phyloP scores from a whole-genome alignment of 2,113 vertebrate species.

The Eurypyga helias region DNA sequence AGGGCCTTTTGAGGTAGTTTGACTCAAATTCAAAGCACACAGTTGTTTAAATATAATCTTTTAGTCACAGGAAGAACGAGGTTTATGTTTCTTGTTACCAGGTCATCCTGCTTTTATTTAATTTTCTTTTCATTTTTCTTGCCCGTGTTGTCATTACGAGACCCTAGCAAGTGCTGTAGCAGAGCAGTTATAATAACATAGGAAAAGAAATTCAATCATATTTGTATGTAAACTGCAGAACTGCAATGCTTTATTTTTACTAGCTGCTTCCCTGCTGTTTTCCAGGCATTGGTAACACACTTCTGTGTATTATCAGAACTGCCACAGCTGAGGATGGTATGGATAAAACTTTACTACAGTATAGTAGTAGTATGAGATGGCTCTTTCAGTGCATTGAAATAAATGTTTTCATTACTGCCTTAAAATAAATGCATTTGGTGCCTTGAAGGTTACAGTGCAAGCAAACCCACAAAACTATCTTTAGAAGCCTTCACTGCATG shows the following conservation, averaged over 20 bases:
- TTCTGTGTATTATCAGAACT: slow-evolving; percentile 31
- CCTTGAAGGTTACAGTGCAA: slow-evolving; percentile 21
- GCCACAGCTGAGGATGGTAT: slow-evolving; percentile 21
- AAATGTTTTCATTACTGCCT: slow-evolving; percentile 23
- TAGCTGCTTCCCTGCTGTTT: slow-evolving; percentile 34
- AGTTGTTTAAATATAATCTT: not conserved
- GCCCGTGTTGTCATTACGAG: not conserved
- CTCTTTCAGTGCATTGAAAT: slow-evolving; percentile 26
- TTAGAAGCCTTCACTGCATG: not conserved
- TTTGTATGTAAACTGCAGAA: slow-evolving; percentile 46
- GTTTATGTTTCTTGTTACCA: slow-evolving; percentile 7
- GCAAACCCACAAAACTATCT: slow-evolving; percentile 8
- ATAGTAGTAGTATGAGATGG: slow-evolving; percentile 26
- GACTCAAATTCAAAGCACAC: not conserved
- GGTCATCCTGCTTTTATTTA: slow-evolving; percentile 28
- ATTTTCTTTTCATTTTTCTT: slow-evolving; percentile 3
- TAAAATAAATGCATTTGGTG: slow-evolving; percentile 30
- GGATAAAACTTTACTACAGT: slow-evolving; percentile 44
- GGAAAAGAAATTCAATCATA: slow-evolving; percentile 12
- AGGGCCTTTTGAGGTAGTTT: not conserved
- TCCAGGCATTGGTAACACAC: slow-evolving; percentile 24
- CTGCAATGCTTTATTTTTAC: slow-evolving; percentile 36
- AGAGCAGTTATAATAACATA: not conserved
- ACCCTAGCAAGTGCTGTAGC: not conserved
- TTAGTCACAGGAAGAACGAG: not conserved